Evolutionary conservation across 2,888 invertebrate species (phyloP).

Genomic region (Electrophaes corylata): DNA sequence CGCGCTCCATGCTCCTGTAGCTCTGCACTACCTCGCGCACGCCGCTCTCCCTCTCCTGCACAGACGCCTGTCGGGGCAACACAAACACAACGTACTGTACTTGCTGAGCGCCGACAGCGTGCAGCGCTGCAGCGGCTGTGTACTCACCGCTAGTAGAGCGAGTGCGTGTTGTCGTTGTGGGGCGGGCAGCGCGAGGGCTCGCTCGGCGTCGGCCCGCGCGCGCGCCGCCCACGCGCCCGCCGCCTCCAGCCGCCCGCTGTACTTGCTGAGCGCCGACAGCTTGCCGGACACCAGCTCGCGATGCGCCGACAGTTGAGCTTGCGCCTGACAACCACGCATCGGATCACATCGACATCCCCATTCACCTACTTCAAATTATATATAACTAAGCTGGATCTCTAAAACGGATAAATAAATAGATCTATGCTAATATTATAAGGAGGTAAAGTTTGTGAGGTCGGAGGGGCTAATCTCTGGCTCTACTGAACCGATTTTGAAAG

Average conservation of each 20-base stretch:
- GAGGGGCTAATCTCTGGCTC: too few species aligned
- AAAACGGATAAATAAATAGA: too few species aligned
- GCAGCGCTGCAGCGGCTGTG: not conserved
- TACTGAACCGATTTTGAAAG: too few species aligned
- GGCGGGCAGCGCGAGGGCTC: slow-evolving; percentile 14
- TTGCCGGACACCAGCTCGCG: slow-evolving; percentile 83
- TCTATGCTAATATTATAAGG: too few species aligned
- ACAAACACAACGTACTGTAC: too few species aligned
- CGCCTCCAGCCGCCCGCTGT: slow-evolving; percentile 80
- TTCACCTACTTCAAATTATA: too few species aligned
- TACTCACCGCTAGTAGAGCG: slow-evolving; percentile 22
- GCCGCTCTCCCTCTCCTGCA: slow-evolving; percentile 83
- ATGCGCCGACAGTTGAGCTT: slow-evolving; percentile 75
- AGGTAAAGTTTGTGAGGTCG: too few species aligned
- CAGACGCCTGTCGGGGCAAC: slow-evolving; percentile 61
- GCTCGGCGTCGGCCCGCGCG: slow-evolving; percentile 28
- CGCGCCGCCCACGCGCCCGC: slow-evolving; percentile 52
- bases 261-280: slow-evolving; percentile 82
- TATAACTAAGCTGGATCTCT: too few species aligned
- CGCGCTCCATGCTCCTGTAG: slow-evolving; percentile 85
- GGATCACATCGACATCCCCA: too few species aligned
- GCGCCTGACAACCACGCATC: slow-evolving; percentile 61
- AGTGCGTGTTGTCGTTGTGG: slow-evolving; percentile 3
- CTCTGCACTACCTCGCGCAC: slow-evolving; percentile 86
- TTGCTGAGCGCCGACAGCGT: too few species aligned